These are phyloP conservation scores for Noctilio leporinus DNA, from an alignment of 2,113 vertebrate species.

Conservation along the genomic window DNA sequence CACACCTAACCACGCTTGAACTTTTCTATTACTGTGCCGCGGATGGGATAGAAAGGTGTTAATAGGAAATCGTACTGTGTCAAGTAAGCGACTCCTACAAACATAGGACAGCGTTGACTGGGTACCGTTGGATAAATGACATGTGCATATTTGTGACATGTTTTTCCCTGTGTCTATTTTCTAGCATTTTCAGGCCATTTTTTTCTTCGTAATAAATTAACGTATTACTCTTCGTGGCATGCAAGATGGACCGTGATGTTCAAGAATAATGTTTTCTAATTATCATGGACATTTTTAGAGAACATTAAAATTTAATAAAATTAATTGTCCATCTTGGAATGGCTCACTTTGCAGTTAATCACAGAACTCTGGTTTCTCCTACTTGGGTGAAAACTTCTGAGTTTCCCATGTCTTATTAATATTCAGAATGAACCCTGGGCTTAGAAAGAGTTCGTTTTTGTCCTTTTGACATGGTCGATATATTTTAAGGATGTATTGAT, in stretches of 20 bases:
- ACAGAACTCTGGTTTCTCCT: slow-evolving; percentile 60
- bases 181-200: neutral
- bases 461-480: neutral
- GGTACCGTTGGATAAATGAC: neutral
- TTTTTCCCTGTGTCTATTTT: slow-evolving; percentile 15
- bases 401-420: slow-evolving; percentile 25
- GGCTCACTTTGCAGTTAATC: slow-evolving; percentile 75
- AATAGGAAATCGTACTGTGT: neutral
- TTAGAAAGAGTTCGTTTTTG: neutral
- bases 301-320: slow-evolving; percentile 79
- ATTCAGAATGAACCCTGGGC: neutral
- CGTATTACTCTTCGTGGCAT: slow-evolving; percentile 68
- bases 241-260: slow-evolving; percentile 66
- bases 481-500: neutral
- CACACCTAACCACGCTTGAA: neutral
- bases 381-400: neutral
- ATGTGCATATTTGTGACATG: neutral
- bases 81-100: neutral
- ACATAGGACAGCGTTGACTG: neutral
- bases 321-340: slow-evolving; percentile 77
- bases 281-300: slow-evolving; percentile 76
- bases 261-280: slow-evolving; percentile 79
- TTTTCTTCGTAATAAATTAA: slow-evolving; percentile 62
- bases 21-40: neutral
- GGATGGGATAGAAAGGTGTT: neutral